Base-by-base conservation (phyloP, 1,140 invertebrate genomes). In the Polypedilum vanderplanki region DNA sequence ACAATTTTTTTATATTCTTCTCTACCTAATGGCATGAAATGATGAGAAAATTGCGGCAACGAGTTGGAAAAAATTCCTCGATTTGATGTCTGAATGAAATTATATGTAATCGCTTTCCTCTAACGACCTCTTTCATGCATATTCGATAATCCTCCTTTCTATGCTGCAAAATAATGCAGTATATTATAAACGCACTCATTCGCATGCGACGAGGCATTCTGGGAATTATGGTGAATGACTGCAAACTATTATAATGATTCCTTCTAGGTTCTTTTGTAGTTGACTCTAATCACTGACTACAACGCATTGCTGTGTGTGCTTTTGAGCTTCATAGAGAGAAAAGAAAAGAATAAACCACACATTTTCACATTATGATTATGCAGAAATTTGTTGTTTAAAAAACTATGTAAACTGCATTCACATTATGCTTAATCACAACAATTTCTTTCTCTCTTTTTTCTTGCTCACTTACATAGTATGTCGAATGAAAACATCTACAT, bases 341-440 rank as follows among this genome's bases (percentile, higher is more conserved):
- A 46, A 10, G 12, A n/a, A 12, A 9, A 57, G 46, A 57, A 18
- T 18, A 70, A 70, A 70, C 65, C 65, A 18, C 65, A 18, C 17
- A 70, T 70, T 70, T 70, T 70, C 65, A 70, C 65, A 70, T 70
- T 70, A 70, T 70, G 65, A 70, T 70, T 70, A 22, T 70, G 65
- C 65, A 70, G 10, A 57, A 57, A 15, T 12, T 17, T 12, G 8
- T 15, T 15, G 1, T 1, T 12, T 1, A 57, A 57, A 57, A 70
- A 18, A 70, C 17, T 20, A 57, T 18, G 65, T 9, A 70, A 70
- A 18, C 65, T 17, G 18, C 65, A 70, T 70, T 17, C 17, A 70
- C 18, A 70, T 22, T 70, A 18, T 70, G 17, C 65, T 18, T 70
- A 70, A 70, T 70, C 65, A 70, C 65, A 70, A 20, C 65, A 70